Conservation (phyloP, 2,113 vertebrate genomes). For the Pungitius pungitius region DNA sequence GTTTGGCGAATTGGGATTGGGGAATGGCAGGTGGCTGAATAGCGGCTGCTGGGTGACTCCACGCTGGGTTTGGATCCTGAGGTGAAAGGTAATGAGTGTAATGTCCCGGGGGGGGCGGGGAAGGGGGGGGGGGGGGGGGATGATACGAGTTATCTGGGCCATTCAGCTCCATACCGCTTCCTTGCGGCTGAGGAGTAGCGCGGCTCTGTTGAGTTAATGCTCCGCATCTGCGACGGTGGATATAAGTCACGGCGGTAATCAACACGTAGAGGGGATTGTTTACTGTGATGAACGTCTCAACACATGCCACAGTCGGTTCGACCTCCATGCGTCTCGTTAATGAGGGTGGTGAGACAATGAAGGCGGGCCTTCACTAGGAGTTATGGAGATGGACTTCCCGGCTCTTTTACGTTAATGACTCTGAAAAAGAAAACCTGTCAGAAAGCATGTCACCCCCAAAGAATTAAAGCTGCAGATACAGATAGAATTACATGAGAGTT, state of each 20-base stretch:
- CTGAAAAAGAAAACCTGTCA: slow-evolving; percentile 12
- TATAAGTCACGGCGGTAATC: slow-evolving; percentile 50
- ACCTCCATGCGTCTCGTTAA: slow-evolving; percentile 61
- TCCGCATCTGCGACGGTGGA: slow-evolving; percentile 34
- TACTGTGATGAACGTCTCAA: slow-evolving; percentile 46
- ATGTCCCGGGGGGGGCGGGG: slow-evolving; percentile 13
- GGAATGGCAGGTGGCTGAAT: slow-evolving; percentile 47
- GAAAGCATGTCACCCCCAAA: slow-evolving; percentile 7
- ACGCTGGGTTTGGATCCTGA: slow-evolving; percentile 42
- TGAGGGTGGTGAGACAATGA: slow-evolving; percentile 51
- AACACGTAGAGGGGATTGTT: slow-evolving; percentile 40
- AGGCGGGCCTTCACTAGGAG: slow-evolving; percentile 27
- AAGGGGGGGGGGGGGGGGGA: neutral
- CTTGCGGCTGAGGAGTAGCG: neutral
- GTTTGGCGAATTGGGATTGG: slow-evolving; percentile 50
- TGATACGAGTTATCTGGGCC: slow-evolving; percentile 7
- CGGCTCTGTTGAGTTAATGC: slow-evolving; percentile 16
- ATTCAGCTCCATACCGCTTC: slow-evolving; percentile 15
- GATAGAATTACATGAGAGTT: neutral
- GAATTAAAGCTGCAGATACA: slow-evolving; percentile 17
- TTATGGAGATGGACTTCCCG: slow-evolving; percentile 46
- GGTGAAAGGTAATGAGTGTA: slow-evolving; percentile 25
- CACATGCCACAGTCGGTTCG: slow-evolving; percentile 16
- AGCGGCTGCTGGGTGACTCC: slow-evolving; percentile 25
- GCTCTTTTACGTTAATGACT: slow-evolving; percentile 30